Percentiles rank a stretch among this genome's conserved stretches.
These are phyloP conservation scores for Perithous albicinctus DNA, from an alignment of 2,888 invertebrate species.

Conservation along the genomic window DNA sequence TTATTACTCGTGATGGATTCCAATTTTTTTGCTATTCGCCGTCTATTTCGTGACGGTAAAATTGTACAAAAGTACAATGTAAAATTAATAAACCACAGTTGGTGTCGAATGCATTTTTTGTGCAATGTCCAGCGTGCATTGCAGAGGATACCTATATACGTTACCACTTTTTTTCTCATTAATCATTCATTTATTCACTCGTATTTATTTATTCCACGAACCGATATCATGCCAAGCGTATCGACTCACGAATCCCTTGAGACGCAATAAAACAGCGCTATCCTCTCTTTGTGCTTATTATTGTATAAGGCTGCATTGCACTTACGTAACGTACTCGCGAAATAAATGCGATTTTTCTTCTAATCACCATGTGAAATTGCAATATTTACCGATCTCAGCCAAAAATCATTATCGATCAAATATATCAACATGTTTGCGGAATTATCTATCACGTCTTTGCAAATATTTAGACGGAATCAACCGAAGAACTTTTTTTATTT, in stretches of 20 bases:
- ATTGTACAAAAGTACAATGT: no score
- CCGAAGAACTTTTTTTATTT: no score
- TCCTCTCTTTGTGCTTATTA: not conserved
- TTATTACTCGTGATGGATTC: not conserved
- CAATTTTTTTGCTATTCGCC: no score
- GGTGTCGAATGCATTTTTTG: not conserved
- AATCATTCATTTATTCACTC: slow-evolving; percentile 39
- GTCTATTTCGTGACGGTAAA: no score
- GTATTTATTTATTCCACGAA: slow-evolving; percentile 55
- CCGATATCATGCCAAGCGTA: slow-evolving; percentile 48
- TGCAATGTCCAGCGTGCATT: slow-evolving; percentile 2
- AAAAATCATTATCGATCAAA: no score
- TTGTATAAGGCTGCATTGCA: not conserved
- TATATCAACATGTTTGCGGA: no score
- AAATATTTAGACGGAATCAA: not conserved
- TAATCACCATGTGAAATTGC: not conserved
- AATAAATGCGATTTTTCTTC: not conserved
- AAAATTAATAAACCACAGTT: not conserved
- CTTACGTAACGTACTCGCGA: not conserved
- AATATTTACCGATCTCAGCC: not conserved
- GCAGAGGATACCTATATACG: not conserved
- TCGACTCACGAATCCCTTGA: slow-evolving; percentile 32
- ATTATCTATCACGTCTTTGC: not conserved
- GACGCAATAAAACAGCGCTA: slow-evolving; percentile 43
- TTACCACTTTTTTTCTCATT: slow-evolving; percentile 25